Base-by-base conservation (phyloP, 2,888 invertebrate genomes). In the Galerucella calmariensis region DNA sequence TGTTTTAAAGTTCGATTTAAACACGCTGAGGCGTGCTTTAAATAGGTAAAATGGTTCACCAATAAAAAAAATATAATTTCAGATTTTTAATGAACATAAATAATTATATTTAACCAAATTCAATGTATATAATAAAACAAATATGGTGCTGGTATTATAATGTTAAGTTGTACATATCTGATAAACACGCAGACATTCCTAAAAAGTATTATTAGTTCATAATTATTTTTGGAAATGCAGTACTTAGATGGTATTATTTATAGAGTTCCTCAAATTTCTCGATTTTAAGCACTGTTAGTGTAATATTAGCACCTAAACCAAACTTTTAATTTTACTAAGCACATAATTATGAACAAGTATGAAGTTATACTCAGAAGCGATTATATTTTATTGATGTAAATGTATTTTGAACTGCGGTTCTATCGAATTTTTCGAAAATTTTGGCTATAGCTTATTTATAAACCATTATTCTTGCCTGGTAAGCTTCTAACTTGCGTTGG, bases 191-290 rank as follows among this genome's bases (percentile, higher is more conserved):
- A 82, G 87, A 87, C 87, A 87, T 88, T 88, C 87, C 87, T 87
- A 87, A 80, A 79, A 86, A 88, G 88, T 88, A 88, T 88, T 88
- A 88, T 85, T 88, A 87, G 84, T 84, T 84, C 81, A 20, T 82
- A 80, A 80, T 78, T 81, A 72, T 76, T 79, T 48, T 78, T 76
- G 73, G 69, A 77, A 63, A 68, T 76, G 77, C 77, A 78, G 77
- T 77, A 20, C 20, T 20, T 20, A 73, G 14, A 14, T 76, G 75
- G 66, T 71, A 74, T 79, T 68, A 14, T 48, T 20, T 65, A 46
- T 77, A 79, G 73, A 83, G 81, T 83, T 83, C 82, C 81, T 82
- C 74, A 69, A 77, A 65, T 70, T 71, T 68, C 65, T 68, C 68
- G 59, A 24, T 65, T 51, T n/a, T 48, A 59, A 72, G 68, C 71